Conservation (phyloP, 2,113 vertebrate genomes). For the human (Homo sapiens) region DNA sequence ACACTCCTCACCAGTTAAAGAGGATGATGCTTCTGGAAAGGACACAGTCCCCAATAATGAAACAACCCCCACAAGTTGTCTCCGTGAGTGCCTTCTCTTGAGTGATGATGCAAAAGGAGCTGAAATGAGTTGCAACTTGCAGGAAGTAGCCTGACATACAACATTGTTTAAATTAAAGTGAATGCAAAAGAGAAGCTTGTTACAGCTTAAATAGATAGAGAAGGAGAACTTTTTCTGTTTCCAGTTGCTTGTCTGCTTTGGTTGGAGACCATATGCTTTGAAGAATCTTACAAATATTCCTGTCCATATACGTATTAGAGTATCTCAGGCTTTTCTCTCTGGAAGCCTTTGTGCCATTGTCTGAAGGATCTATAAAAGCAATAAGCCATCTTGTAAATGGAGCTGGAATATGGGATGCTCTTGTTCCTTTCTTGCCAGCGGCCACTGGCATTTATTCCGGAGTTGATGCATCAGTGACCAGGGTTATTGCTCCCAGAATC, state of each 20-base stretch:
- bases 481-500: neutral
- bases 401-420: neutral
- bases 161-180: neutral
- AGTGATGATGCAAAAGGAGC: neutral
- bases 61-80: neutral
- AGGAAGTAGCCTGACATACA: neutral
- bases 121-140: neutral
- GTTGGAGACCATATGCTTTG: neutral
- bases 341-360: neutral
- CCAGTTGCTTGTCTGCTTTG: neutral
- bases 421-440: constrained; percentile 34
- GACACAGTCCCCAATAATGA: accelerated
- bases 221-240: neutral
- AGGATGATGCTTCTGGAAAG: neutral
- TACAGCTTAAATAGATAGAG: neutral
- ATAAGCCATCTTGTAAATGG: constrained; percentile 31
- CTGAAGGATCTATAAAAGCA: neutral
- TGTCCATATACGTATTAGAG: neutral
- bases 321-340: neutral
- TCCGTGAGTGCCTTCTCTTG: neutral
- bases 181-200: neutral
- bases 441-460: constrained; percentile 34
- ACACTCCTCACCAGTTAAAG: neutral
- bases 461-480: neutral
- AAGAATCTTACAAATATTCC: neutral